phyloP scores from a whole-genome alignment of 2,888 invertebrate species.

The Drosophila flavopinicola region DNA sequence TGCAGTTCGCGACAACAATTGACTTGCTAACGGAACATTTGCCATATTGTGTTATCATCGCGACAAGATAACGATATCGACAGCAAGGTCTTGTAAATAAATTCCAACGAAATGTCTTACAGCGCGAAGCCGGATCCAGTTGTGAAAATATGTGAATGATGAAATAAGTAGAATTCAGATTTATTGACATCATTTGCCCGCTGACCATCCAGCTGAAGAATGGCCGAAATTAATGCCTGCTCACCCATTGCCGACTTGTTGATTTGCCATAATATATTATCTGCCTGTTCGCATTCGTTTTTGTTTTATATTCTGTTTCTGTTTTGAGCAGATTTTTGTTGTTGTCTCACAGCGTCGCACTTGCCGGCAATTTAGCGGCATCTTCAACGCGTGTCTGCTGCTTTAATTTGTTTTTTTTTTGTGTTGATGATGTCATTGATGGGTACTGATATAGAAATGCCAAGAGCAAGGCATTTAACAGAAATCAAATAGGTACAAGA shows the following conservation, averaged over 20 bases:
- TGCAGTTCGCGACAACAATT: background rate
- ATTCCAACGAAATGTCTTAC: conserved; percentile 1
- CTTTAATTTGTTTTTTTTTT: conserved; percentile 37
- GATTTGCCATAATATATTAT: conserved; percentile 23
- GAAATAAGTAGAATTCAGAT: conserved; percentile 42
- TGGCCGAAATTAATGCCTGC: conserved; percentile 15
- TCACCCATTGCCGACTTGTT: conserved; percentile 25
- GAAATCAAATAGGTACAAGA: background rate
- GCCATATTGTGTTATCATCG: conserved; percentile 39
- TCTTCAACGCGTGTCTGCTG: conserved; percentile 50
- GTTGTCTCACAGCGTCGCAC: conserved; percentile 14
- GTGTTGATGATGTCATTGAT: conserved; percentile 66
- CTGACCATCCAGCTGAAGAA: conserved; percentile 34
- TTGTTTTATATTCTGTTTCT: conserved; percentile 2
- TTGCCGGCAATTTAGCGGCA: conserved; percentile 53
- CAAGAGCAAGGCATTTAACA: conserved; percentile 10
- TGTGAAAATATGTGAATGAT: conserved; percentile 6
- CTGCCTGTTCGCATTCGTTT: conserved; percentile 6
- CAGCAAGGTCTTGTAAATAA: conserved; percentile 33
- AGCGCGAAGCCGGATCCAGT: conserved; percentile 35
- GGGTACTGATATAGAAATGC: conserved; percentile 22
- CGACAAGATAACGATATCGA: conserved; percentile 16
- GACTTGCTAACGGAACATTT: conserved; percentile 3
- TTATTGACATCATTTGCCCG: conserved; percentile 60
- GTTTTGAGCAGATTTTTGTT: conserved; percentile 15